These are phyloP conservation scores for Urocolius indicus DNA, from an alignment of 2,113 vertebrate genomes.

Conservation along the genomic window DNA sequence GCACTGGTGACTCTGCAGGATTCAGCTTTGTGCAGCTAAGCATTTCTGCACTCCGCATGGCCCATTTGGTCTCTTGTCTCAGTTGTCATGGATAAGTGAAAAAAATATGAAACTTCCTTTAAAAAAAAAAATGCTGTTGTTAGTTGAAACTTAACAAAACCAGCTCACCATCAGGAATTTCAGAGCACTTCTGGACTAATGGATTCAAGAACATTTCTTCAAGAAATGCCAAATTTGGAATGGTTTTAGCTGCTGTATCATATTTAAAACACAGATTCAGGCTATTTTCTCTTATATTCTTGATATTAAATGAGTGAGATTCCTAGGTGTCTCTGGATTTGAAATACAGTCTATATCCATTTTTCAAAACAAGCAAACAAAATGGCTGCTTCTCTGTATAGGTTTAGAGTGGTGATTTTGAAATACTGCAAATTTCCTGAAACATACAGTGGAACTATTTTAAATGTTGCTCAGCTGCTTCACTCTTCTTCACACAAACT, in stretches of 20 bases:
- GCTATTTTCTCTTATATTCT: background rate
- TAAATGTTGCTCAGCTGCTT: background rate
- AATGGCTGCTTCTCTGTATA: background rate
- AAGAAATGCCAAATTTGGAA: background rate
- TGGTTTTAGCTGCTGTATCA: background rate
- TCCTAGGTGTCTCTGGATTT: background rate
- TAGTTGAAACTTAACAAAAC: background rate
- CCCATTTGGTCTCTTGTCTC: fast-evolving
- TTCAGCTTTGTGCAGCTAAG: background rate
- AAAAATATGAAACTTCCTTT: background rate
- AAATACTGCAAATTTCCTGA: background rate
- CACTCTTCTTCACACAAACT: background rate
- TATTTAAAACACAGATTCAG: background rate
- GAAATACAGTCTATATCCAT: background rate
- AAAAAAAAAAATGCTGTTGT: background rate
- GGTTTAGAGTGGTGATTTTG: background rate
- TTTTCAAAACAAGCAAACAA: background rate
- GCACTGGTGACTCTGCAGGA: fast-evolving
- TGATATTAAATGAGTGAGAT: background rate
- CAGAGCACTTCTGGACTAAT: background rate
- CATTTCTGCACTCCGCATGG: background rate
- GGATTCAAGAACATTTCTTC: background rate
- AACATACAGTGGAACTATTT: background rate
- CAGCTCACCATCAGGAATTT: background rate
- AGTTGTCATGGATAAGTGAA: fast-evolving